A percentile compares a stretch with the other conserved stretches of the same genome.
Conservation (phyloP, 1,140 invertebrate genomes). For the Procambarus clarkii region DNA sequence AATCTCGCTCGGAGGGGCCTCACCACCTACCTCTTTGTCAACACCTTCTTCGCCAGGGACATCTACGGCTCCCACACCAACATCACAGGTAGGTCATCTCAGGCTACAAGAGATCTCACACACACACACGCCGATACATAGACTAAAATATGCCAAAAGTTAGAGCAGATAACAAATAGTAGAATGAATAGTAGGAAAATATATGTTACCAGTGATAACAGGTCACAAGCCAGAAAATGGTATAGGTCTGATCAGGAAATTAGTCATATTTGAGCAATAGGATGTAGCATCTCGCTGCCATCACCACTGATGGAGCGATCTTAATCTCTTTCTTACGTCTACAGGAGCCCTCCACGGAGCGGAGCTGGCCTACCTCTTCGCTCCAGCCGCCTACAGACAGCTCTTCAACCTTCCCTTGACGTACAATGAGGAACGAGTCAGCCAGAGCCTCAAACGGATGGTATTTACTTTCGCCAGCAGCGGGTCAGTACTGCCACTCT, state of each 20-base stretch:
- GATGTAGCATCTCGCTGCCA: not conserved
- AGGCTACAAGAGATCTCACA: too few relatives aligned
- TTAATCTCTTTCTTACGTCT: not conserved
- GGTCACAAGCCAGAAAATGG: too few relatives aligned
- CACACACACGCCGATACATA: too few relatives aligned
- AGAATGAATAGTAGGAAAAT: too few relatives aligned
- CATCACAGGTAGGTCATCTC: constrained; percentile 41
- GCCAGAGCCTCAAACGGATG: constrained; percentile 31
- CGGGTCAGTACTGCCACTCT: constrained; percentile 27
- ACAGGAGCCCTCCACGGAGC: constrained; percentile 44
- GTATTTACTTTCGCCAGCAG: constrained; percentile 45
- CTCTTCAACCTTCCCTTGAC: constrained; percentile 44
- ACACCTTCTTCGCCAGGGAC: constrained; percentile 40
- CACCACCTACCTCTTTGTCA: constrained; percentile 45
- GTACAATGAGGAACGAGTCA: constrained; percentile 35
- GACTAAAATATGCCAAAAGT: too few relatives aligned
- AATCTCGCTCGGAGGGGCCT: constrained; percentile 33
- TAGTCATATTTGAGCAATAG: not conserved
- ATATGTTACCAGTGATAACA: too few relatives aligned
- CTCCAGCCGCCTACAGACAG: constrained; percentile 41
- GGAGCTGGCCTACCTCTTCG: constrained; percentile 55
- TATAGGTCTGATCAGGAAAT: too few relatives aligned
- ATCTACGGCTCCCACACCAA: constrained; percentile 48
- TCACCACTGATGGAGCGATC: not conserved
- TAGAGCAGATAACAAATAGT: too few relatives aligned